phyloP scores from a whole-genome alignment of 2,797 vertebrate genomes.

The Hyperoplus immaculatus region DNA sequence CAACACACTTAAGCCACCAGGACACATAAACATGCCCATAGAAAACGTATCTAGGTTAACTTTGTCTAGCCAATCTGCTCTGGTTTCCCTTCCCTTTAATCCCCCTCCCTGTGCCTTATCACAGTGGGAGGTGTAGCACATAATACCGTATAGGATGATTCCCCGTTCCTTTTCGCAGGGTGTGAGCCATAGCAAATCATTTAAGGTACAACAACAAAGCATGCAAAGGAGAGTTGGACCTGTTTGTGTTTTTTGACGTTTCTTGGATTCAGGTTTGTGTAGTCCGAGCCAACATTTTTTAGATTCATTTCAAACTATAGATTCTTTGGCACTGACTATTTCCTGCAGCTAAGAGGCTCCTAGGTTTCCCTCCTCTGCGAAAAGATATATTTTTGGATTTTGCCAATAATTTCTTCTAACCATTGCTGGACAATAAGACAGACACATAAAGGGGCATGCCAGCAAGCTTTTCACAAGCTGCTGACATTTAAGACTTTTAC shows the following conservation, averaged over 20 bases:
- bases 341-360: not conserved
- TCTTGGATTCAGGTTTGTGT: not conserved
- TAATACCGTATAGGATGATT: constrained; percentile 55
- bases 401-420: not conserved
- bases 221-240: not conserved
- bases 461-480: no score
- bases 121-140: constrained; percentile 54
- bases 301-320: not conserved
- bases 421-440: not conserved
- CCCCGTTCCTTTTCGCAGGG: constrained; percentile 55
- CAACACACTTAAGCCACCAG: constrained; percentile 41
- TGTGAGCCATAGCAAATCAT: constrained; percentile 34
- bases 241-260: not conserved
- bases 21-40: constrained; percentile 54
- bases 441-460: not conserved
- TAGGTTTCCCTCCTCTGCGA: not conserved
- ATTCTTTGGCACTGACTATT: constrained; percentile 1
- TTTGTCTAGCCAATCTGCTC: constrained; percentile 82
- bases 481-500: no score
- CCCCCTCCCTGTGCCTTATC: constrained; percentile 67
- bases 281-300: not conserved
- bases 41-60: constrained; percentile 80
- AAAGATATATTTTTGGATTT: not conserved
- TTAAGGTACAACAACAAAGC: not conserved
- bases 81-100: constrained; percentile 78